Base-by-base conservation (phyloP, 2,888 invertebrate species). In the Byasa hedistus region DNA sequence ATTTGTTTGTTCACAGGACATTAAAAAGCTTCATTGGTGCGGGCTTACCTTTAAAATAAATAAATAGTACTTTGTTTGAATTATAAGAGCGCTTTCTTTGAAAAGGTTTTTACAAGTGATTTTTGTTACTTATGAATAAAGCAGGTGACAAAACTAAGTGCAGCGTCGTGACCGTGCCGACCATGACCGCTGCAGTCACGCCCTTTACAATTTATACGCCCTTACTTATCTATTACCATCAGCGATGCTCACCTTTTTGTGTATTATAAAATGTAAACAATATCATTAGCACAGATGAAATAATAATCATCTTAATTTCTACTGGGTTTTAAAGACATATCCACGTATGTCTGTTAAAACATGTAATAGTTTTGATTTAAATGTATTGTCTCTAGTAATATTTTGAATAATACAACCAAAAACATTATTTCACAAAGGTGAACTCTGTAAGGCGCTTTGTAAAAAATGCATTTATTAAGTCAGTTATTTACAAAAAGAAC, bases 111-210 rank as follows among this genome's bases (percentile, higher is more conserved):
- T 21, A 19, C 19, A 5, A 1, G 10, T 52, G 10, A 52, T 10
- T 52, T 52, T 52, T 52, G 10, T 52, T 52, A 52, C 10, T 8
- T 52, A 22, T 10, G 21, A 10, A 32, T 1, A 12, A 19, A 10
- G 48, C 66, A 68, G 74, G 78, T 77, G 78, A 32, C 27, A 32
- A 21, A 36, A 19, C 36, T 61, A 61, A 54, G 24, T 51, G 73
- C 73, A 73, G 76, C 73, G 68, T 75, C 80, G 74, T 73, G 69
- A 74, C 79, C 74, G 71, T 12, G 7, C 27, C 27, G 15, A 66
- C 57, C 61, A 52, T 77, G 79, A 81, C 79, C 76, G 78, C 72
- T 72, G 71, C 75, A 72, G 79, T 81, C 79, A 81, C 79, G 81
- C 77, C 80, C 77, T 77, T 74, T 68, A 61, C 17, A 57, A 61